Percentiles rank a stretch among this genome's conserved stretches.
Evolutionary conservation across 2,888 invertebrate genomes (phyloP).

Genomic region (Scaptomyza tumidula): DNA sequence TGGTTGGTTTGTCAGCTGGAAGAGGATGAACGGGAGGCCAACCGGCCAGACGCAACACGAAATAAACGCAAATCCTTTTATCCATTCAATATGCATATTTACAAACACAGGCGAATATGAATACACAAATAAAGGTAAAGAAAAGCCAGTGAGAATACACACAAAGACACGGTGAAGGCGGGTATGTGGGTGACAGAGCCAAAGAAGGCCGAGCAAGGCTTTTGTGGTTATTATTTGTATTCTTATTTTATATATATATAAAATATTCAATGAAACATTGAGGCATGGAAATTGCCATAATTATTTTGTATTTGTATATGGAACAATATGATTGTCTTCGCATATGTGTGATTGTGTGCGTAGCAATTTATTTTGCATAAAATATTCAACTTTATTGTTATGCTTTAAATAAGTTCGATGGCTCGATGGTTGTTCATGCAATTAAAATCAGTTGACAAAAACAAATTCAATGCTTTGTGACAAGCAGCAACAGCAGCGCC

Average conservation of each 20-base stretch:
- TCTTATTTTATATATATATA: conserved; percentile 26
- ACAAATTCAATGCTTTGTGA: conserved; percentile 17
- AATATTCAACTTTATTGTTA: conserved; percentile 39
- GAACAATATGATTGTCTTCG: conserved; percentile 63
- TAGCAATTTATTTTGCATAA: conserved; percentile 41
- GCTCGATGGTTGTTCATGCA: conserved; percentile 15
- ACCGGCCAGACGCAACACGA: conserved; percentile 52
- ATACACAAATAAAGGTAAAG: conserved; percentile 36
- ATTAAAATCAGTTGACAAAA: conserved; percentile 45
- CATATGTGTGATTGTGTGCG: no score
- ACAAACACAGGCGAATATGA: conserved; percentile 30
- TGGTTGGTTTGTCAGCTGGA: conserved; percentile 47
- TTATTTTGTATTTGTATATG: conserved; percentile 59
- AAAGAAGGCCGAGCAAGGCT: conserved; percentile 35
- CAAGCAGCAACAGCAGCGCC: conserved; percentile 15
- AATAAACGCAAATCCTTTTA: conserved; percentile 70
- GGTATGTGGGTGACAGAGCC: no score
- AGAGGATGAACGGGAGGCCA: conserved; percentile 7
- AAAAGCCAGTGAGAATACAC: no score
- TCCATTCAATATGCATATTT: conserved; percentile 71
- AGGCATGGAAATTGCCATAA: conserved; percentile 67
- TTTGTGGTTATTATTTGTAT: conserved; percentile 69
- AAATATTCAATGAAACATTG: conserved; percentile 66
- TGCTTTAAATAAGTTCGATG: conserved; percentile 33
- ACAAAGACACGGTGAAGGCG: no score